Evolutionary conservation across 2,797 vertebrate species (phyloP).

Genomic region (Chromobotia macracanthus): DNA sequence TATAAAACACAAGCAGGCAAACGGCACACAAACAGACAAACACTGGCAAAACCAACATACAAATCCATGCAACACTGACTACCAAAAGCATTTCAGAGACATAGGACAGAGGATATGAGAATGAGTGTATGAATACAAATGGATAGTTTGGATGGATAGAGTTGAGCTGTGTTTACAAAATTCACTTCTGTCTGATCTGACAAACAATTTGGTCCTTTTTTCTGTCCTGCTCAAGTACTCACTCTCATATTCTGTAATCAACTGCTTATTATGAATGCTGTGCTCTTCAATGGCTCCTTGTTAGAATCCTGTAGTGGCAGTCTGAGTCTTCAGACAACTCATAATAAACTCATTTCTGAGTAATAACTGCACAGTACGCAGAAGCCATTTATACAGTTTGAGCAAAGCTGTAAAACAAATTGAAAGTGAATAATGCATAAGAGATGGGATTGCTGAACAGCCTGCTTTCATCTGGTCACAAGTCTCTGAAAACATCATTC

Average conservation of each 20-base stretch:
- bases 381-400: constrained; percentile 9
- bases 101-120: constrained; percentile 57
- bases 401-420: background rate
- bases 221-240: background rate
- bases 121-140: constrained; percentile 63
- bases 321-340: constrained; percentile 12
- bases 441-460: background rate
- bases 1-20: constrained; percentile 21
- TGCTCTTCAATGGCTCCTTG: constrained; percentile 30
- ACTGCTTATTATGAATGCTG: constrained; percentile 32
- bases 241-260: constrained; percentile 25
- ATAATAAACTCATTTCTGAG: constrained; percentile 29
- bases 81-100: constrained; percentile 53
- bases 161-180: constrained; percentile 61
- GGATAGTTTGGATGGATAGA: no score
- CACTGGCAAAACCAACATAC: constrained; percentile 46
- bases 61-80: constrained; percentile 49
- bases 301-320: constrained; percentile 17
- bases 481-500: constrained; percentile 2
- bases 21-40: constrained; percentile 17
- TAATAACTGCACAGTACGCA: constrained; percentile 17
- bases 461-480: constrained; percentile 7
- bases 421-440: background rate
- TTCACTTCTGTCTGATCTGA: constrained; percentile 58
- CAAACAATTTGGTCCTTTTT: constrained; percentile 48